Conservation (phyloP, 2,888 invertebrate genomes). For the Lochmaea capreae region DNA sequence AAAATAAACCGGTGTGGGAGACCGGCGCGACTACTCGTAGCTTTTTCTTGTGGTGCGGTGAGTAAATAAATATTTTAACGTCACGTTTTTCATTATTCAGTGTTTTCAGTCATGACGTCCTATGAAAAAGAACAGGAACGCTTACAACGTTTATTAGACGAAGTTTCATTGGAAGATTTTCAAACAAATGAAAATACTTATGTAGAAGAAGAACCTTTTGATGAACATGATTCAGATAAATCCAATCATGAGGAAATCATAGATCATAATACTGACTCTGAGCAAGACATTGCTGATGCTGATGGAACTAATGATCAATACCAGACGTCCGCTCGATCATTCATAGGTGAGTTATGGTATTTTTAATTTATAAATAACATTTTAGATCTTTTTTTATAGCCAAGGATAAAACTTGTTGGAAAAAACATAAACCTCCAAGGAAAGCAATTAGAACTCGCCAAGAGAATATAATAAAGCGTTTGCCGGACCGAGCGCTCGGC, state of each 20-base stretch:
- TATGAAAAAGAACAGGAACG: conserved; percentile 17
- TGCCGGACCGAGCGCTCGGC: not conserved
- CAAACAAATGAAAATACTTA: conserved; percentile 7
- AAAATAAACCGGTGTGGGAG: too few relatives aligned
- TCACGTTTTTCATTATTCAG: too few relatives aligned
- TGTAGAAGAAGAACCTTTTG: conserved; percentile 4
- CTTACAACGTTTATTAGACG: conserved; percentile 15
- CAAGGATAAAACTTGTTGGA: conserved; percentile 14
- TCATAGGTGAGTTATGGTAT: too few relatives aligned
- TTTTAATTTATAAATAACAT: too few relatives aligned
- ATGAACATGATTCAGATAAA: conserved; percentile 17
- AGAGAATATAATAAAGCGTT: conserved; percentile 15
- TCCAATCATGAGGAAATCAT: conserved; percentile 15
- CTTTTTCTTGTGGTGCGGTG: too few relatives aligned
- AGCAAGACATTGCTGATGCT: conserved; percentile 16
- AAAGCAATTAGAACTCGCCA: conserved; percentile 16
- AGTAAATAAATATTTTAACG: too few relatives aligned
- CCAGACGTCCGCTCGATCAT: conserved; percentile 1
- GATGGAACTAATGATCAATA: conserved; percentile 21
- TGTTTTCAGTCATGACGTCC: conserved; percentile 1
- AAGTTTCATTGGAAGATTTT: conserved; percentile 10
- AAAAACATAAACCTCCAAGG: conserved; percentile 16
- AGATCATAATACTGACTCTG: conserved; percentile 3
- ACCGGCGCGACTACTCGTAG: too few relatives aligned
- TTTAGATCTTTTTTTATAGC: conserved; percentile 12